phyloP scores from a whole-genome alignment of 2,888 invertebrate genomes.

The Hemithea aestivaria region DNA sequence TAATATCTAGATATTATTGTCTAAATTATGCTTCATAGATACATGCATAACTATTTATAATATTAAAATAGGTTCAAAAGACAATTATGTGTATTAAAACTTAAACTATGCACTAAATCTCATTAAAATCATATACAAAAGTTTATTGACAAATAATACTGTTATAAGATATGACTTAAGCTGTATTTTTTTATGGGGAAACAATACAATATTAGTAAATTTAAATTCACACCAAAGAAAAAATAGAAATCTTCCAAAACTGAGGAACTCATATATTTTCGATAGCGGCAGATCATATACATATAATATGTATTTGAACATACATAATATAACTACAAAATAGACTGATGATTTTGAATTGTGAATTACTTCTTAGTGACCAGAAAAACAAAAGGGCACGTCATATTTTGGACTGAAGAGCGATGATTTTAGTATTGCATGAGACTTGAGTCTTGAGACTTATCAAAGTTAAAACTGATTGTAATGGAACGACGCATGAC shows the following conservation, averaged over 20 bases:
- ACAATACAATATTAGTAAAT: too few relatives aligned
- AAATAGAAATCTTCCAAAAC: constrained; percentile 42
- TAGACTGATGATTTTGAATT: constrained; percentile 7
- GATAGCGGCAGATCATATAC: constrained; percentile 46
- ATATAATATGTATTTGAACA: too few relatives aligned
- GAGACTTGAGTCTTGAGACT: too few relatives aligned
- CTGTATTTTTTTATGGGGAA: too few relatives aligned
- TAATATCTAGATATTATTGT: too few relatives aligned
- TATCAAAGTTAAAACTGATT: too few relatives aligned
- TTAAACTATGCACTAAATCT: constrained; percentile 37
- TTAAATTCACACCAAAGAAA: constrained; percentile 57
- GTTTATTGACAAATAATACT: constrained; percentile 48
- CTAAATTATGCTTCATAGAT: neutral
- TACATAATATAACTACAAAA: constrained; percentile 39
- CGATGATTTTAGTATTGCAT: too few relatives aligned
- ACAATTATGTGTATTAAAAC: constrained; percentile 2
- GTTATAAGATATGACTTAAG: constrained; percentile 28
- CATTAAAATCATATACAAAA: constrained; percentile 41
- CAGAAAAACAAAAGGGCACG: too few relatives aligned
- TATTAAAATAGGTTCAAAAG: neutral
- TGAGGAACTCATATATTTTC: constrained; percentile 11
- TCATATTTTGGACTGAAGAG: too few relatives aligned
- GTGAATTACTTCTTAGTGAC: neutral
- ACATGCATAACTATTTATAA: constrained; percentile 14
- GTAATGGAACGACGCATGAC: too few relatives aligned